Evolutionary conservation across 2,797 vertebrate species (phyloP).

Genomic region (Xyrichtys novacula): DNA sequence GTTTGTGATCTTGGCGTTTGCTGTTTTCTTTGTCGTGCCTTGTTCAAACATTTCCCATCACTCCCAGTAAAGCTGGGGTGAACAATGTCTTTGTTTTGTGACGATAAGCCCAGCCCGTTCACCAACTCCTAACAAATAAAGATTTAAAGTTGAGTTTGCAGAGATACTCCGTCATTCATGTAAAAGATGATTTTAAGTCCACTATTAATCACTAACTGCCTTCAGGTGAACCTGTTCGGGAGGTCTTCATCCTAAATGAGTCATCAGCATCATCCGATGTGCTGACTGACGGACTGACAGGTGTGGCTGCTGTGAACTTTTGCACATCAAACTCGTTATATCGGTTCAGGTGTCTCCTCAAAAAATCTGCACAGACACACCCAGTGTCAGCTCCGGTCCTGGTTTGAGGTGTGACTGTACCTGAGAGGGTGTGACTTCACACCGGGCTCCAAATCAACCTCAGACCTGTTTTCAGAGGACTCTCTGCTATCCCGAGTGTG

Average conservation of each 20-base stretch:
- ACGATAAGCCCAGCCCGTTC: not conserved
- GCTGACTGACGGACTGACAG: not conserved
- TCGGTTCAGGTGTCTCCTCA: not conserved
- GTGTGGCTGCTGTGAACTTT: not conserved
- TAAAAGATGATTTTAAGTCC: not conserved
- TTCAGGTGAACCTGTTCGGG: not conserved
- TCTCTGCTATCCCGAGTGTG: constrained; percentile 23
- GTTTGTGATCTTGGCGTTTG: not conserved
- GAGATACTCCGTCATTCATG: not conserved
- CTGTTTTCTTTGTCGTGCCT: not conserved
- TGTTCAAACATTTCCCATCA: not conserved
- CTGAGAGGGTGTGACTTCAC: constrained; percentile 45
- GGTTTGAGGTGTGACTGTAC: constrained; percentile 18
- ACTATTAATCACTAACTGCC: not conserved
- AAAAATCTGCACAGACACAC: constrained; percentile 28
- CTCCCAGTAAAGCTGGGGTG: not conserved
- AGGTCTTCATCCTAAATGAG: not conserved
- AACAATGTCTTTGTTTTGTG: not conserved
- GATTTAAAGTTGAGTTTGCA: not conserved
- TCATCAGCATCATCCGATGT: not conserved
- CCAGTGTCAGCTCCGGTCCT: rapidly evolving
- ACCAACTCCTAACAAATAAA: not conserved
- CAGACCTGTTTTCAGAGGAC: constrained; percentile 43
- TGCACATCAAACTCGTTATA: not conserved
- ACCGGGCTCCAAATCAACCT: constrained; percentile 26